These are phyloP conservation scores for Crepidodera aurea DNA, from an alignment of 2,888 invertebrate species.

Conservation along the genomic window DNA sequence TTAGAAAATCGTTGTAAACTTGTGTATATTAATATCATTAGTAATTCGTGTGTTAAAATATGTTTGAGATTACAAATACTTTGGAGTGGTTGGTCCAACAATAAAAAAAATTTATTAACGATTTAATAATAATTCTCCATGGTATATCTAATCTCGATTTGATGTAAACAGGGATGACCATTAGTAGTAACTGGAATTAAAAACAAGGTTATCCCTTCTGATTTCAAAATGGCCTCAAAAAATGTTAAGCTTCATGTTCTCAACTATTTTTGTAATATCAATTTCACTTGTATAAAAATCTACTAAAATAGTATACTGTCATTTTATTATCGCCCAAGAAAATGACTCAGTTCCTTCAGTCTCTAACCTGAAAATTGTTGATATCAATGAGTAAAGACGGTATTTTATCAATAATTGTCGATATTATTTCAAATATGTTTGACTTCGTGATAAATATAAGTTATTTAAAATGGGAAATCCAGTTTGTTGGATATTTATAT, in stretches of 20 bases:
- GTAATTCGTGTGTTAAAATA: constrained; percentile 33
- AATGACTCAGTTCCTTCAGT: too few relatives aligned
- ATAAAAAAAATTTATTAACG: background rate
- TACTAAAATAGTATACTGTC: too few relatives aligned
- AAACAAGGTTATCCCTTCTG: constrained; percentile 4
- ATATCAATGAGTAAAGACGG: too few relatives aligned
- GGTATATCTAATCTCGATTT: constrained; percentile 32
- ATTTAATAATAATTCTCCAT: constrained; percentile 24
- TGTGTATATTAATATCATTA: constrained; percentile 39
- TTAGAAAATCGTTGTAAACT: constrained; percentile 42
- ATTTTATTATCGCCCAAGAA: too few relatives aligned
- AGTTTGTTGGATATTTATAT: too few relatives aligned
- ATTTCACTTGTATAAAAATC: too few relatives aligned
- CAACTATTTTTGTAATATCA: too few relatives aligned
- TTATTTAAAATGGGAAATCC: too few relatives aligned
- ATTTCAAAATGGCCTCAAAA: constrained; percentile 16
- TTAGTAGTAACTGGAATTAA: constrained; percentile 7
- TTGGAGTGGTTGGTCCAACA: constrained; percentile 21
- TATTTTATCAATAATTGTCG: too few relatives aligned
- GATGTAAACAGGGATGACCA: constrained; percentile 35
- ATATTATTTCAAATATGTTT: too few relatives aligned
- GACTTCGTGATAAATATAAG: too few relatives aligned
- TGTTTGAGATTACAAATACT: constrained; percentile 32
- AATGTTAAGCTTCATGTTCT: background rate
- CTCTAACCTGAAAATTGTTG: too few relatives aligned